phyloP scores from a whole-genome alignment of 2,113 vertebrate genomes.

The Myocastor coypus region DNA sequence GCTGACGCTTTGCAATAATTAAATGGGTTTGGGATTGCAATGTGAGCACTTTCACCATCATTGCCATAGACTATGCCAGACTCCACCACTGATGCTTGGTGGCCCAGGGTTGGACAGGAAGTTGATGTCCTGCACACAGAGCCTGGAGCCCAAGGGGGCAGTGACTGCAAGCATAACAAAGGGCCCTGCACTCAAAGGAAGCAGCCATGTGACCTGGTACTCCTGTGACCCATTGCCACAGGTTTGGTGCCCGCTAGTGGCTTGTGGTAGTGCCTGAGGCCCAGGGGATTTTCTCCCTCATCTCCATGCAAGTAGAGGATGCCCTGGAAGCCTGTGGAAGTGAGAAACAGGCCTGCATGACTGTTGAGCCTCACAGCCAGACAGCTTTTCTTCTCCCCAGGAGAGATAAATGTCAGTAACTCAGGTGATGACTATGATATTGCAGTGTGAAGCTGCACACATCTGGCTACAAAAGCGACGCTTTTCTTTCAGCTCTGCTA shows the following conservation, averaged over 20 bases:
- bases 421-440: slow-evolving; percentile 68
- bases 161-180: not conserved
- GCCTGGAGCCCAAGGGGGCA: not conserved
- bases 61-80: not conserved
- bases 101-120: not conserved
- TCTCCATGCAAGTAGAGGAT: not conserved
- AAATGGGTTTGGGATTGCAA: not conserved
- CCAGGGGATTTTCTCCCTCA: not conserved
- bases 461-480: slow-evolving; percentile 74
- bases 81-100: not conserved
- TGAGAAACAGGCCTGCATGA: not conserved
- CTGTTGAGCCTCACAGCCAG: not conserved
- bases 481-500: slow-evolving; percentile 78
- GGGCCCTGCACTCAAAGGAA: not conserved
- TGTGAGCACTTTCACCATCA: not conserved
- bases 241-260: not conserved
- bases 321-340: not conserved
- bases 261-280: not conserved
- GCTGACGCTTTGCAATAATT: not conserved
- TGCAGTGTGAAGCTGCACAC: slow-evolving; percentile 78
- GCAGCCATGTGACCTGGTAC: not conserved
- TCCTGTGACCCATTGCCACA: not conserved
- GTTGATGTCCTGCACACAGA: not conserved
- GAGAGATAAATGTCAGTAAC: slow-evolving; percentile 61
- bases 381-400: slow-evolving; percentile 33